phyloP scores from a whole-genome alignment of 2,113 vertebrate species.

The Steatornis caripensis region DNA sequence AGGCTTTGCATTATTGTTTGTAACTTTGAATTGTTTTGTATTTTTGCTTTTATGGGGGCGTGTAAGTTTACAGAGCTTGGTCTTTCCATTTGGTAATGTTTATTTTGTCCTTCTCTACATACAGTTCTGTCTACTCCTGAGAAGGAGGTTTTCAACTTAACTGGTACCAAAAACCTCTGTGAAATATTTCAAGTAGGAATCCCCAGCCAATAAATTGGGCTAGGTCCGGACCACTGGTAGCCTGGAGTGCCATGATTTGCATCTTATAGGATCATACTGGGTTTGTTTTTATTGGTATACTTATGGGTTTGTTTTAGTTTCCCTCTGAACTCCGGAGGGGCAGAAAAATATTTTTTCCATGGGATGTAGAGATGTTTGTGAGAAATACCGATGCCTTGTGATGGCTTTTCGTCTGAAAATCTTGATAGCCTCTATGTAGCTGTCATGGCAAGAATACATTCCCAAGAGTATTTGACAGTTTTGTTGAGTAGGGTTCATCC shows the following conservation, averaged over 20 bases:
- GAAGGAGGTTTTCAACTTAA: background rate
- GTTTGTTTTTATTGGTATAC: background rate
- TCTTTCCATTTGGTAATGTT: background rate
- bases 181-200: background rate
- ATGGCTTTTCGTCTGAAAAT: background rate
- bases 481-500: background rate
- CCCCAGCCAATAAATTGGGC: background rate
- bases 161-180: background rate
- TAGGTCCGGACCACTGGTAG: background rate
- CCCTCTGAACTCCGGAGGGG: background rate
- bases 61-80: background rate
- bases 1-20: background rate
- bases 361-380: background rate
- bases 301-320: background rate
- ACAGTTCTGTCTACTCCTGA: background rate
- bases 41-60: background rate
- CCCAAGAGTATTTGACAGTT: background rate
- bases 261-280: rapidly evolving
- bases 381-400: background rate
- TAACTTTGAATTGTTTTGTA: background rate
- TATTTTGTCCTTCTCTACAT: background rate
- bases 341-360: background rate
- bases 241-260: background rate
- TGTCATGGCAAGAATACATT: background rate
- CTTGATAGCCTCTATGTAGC: background rate